Conservation (phyloP, 2,113 vertebrate genomes). For the Athene noctua region DNA sequence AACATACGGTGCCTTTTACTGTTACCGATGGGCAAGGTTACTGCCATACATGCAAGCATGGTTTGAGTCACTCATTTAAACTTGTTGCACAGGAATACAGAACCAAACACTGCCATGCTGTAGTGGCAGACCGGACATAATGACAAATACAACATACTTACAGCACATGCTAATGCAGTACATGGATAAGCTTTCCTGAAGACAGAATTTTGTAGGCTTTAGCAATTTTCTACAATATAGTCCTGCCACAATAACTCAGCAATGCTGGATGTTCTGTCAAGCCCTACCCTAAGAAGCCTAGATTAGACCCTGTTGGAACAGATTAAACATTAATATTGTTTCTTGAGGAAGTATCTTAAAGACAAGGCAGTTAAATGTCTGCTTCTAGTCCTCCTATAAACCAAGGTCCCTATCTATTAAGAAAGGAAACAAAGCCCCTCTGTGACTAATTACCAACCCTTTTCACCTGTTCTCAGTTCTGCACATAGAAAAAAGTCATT, state of each 20-base stretch:
- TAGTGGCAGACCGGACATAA: not conserved
- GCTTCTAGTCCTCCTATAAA: not conserved
- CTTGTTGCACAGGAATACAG: not conserved
- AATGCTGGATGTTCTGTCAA: not conserved
- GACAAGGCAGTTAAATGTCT: not conserved
- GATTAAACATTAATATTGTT: not conserved
- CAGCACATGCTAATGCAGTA: fast-evolving
- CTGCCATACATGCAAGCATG: fast-evolving
- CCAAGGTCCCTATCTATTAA: not conserved
- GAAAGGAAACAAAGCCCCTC: not conserved
- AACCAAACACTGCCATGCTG: fast-evolving
- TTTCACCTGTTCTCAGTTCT: not conserved
- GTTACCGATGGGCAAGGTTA: not conserved
- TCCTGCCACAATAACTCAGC: not conserved
- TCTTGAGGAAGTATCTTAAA: not conserved
- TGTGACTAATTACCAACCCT: not conserved
- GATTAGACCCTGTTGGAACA: not conserved
- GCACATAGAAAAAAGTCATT: not conserved
- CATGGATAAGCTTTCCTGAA: not conserved
- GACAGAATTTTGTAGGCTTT: not conserved
- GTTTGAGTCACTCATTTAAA: not conserved
- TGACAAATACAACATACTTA: fast-evolving
- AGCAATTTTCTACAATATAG: not conserved
- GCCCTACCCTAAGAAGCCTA: not conserved
- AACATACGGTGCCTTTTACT: not conserved